Conservation (phyloP, 2,888 invertebrate species). For the Lasioglossum figueresi region DNA sequence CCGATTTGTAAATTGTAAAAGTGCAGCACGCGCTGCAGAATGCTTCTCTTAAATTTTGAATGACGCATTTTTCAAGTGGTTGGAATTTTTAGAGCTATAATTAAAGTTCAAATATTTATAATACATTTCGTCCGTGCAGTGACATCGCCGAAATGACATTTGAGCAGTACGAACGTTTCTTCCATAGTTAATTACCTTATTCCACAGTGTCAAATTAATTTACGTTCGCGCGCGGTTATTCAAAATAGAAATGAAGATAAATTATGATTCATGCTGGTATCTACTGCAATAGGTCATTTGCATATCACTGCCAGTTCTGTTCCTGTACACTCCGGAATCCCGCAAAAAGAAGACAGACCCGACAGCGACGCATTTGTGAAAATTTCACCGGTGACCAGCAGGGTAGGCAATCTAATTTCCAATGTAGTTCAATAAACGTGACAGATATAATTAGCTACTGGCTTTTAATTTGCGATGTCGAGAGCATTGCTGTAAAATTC, state of each 20-base stretch:
- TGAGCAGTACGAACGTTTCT: background rate
- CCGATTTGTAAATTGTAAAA: background rate
- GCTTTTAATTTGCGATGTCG: background rate
- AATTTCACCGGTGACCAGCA: background rate
- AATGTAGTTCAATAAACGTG: background rate
- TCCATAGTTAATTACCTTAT: background rate
- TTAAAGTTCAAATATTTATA: background rate
- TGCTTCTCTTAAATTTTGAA: background rate
- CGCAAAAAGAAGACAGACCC: background rate
- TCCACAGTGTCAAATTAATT: slow-evolving; percentile 9
- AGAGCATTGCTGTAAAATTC: background rate
- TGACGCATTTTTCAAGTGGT: background rate
- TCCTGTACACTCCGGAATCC: background rate
- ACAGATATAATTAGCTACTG: background rate
- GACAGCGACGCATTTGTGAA: background rate
- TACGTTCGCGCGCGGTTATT: background rate
- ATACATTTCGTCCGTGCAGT: background rate
- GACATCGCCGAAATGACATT: background rate
- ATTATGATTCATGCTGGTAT: slow-evolving; percentile 18
- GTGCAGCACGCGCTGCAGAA: background rate
- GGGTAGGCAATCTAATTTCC: background rate
- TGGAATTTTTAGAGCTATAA: background rate
- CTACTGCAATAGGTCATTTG: slow-evolving; percentile 21
- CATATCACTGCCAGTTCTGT: slow-evolving; percentile 20
- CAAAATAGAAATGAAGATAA: slow-evolving; percentile 24